Evolutionary conservation across 1,140 invertebrate species (phyloP).

Genomic region (Saccostrea echinata): DNA sequence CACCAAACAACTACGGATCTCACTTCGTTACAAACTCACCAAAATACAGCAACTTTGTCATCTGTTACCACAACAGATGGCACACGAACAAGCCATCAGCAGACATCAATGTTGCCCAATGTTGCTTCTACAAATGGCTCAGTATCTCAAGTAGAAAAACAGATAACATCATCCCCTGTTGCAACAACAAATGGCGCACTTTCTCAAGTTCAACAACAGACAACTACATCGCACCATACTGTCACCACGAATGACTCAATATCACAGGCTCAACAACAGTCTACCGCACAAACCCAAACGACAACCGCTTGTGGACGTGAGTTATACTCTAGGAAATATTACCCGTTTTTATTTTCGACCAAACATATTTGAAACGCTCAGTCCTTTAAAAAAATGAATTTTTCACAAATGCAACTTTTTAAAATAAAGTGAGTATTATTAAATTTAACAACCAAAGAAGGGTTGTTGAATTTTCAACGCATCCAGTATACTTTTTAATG

Average conservation of each 20-base stretch:
- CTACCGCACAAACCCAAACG: background rate
- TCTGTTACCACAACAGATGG: background rate
- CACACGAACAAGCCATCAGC: background rate
- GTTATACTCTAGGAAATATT: too few relatives aligned
- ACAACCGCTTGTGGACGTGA: background rate
- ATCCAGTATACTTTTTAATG: too few relatives aligned
- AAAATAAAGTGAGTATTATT: too few relatives aligned
- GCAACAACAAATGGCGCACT: background rate
- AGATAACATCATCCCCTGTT: background rate
- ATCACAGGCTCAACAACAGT: background rate
- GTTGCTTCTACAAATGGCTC: background rate
- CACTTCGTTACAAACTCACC: too few relatives aligned
- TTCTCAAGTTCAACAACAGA: slow-evolving; percentile 18
- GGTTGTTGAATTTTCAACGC: too few relatives aligned
- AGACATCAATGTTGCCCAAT: background rate
- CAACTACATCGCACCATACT: background rate
- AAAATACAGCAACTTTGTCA: background rate
- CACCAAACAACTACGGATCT: background rate
- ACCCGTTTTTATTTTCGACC: too few relatives aligned
- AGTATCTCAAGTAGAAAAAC: background rate
- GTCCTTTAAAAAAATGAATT: too few relatives aligned
- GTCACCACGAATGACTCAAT: background rate
- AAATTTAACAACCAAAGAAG: too few relatives aligned
- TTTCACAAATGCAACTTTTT: background rate
- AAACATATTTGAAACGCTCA: too few relatives aligned